These are phyloP conservation scores for Silurus aristotelis DNA, from an alignment of 2,797 vertebrate species.

Conservation along the genomic window DNA sequence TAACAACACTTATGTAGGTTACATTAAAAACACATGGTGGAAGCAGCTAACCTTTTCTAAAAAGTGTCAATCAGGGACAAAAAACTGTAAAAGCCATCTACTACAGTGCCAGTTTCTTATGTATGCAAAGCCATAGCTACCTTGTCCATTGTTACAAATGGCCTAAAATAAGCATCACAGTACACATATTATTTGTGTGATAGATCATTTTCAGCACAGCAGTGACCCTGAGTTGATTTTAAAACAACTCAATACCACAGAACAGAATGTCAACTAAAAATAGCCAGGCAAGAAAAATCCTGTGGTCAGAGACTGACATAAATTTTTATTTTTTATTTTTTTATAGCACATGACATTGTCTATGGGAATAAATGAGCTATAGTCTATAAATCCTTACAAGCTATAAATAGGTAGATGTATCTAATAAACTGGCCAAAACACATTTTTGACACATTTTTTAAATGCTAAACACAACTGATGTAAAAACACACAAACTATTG, in stretches of 20 bases:
- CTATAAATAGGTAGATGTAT: neutral
- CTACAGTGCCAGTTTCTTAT: neutral
- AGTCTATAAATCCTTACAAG: neutral
- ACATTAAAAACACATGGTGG: constrained; percentile 71
- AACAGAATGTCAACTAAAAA: constrained; percentile 11
- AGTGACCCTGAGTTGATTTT: constrained; percentile 9
- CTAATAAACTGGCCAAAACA: neutral
- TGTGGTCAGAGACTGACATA: neutral
- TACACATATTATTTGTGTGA: constrained; percentile 4
- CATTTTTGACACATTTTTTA: neutral
- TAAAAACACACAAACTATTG: neutral
- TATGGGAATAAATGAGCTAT: neutral
- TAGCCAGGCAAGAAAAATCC: neutral
- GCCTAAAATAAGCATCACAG: neutral
- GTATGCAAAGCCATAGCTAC: neutral
- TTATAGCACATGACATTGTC: neutral
- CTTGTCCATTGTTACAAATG: neutral
- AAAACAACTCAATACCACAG: constrained; percentile 12
- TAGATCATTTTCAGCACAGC: neutral
- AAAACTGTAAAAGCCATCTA: neutral
- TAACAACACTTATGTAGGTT: constrained; percentile 74
- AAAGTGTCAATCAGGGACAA: neutral
- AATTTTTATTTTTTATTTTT: too few relatives aligned
- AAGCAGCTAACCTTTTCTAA: constrained; percentile 27
- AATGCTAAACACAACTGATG: neutral